Percentiles rank a stretch among this genome's conserved stretches.
Conservation (phyloP, 2,888 invertebrate species). For the Dynastes grantii region DNA sequence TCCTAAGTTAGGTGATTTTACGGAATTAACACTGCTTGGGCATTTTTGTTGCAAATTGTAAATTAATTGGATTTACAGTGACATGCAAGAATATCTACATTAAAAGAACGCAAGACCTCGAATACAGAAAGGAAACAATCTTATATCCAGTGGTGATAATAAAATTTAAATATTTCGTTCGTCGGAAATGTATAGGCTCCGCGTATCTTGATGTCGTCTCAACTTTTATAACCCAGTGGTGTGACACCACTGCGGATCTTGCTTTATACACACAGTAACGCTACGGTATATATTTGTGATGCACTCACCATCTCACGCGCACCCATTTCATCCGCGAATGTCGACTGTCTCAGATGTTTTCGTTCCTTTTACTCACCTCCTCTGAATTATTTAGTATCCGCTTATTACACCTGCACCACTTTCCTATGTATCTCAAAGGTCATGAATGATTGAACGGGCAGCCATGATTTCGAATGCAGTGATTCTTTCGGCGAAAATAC, state of each 20-base stretch:
- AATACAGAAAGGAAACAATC: too few species aligned
- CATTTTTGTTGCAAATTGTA: too few species aligned
- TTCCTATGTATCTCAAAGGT: slow-evolving; percentile 36
- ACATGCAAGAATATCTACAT: too few species aligned
- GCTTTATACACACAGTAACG: slow-evolving; percentile 9
- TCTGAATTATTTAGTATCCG: slow-evolving; percentile 41
- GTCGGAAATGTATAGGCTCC: slow-evolving; percentile 11
- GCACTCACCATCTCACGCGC: slow-evolving; percentile 2
- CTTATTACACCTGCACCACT: slow-evolving; percentile 33
- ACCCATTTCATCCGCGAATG: slow-evolving; percentile 15
- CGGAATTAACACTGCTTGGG: too few species aligned
- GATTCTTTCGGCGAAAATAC: slow-evolving; percentile 22
- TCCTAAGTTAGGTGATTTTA: too few species aligned
- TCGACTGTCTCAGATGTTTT: slow-evolving; percentile 16
- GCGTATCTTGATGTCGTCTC: not conserved
- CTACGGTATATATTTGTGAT: not conserved
- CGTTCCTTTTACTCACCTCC: slow-evolving; percentile 40
- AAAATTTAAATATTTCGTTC: slow-evolving; percentile 29
- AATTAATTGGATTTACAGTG: too few species aligned
- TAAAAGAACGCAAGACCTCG: too few species aligned
- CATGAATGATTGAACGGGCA: slow-evolving; percentile 38
- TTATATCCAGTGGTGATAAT: too few species aligned
- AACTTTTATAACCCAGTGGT: slow-evolving; percentile 7
- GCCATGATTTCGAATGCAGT: slow-evolving; percentile 31
- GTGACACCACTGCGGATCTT: slow-evolving; percentile 10